Base-by-base conservation (phyloP, 2,113 vertebrate genomes). In the Spilogale gracilis region DNA sequence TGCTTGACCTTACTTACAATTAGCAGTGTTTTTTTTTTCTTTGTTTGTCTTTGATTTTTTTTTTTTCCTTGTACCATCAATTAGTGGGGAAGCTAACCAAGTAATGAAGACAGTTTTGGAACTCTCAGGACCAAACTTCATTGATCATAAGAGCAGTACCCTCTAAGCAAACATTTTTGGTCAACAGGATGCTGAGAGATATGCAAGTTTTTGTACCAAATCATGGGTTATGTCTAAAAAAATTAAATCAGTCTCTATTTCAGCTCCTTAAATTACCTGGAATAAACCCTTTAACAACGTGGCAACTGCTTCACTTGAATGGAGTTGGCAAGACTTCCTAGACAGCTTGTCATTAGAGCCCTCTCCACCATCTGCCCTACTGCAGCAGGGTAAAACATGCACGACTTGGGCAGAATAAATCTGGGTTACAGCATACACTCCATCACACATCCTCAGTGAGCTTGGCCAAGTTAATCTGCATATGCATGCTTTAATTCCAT, bases 181-280 rank as follows among this genome's bases (percentile, higher is more conserved):
- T 48, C 61, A 96, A 80, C 6, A 91, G 10, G 48, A 9, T 61
- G 32, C 10, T 78, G 4, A 82, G 43, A 86, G 74, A 3, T 52
- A 65, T 32, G 3, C 3, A 94, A 32, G 8, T 45, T 61, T 73
- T 67, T 79, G 4, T 69, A 50, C 5, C 10, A 63, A 94, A 69
- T 17, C 18, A 83, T 16, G 82, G 48, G 30, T 58, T 87, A 80
- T 21, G 9, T 27, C 71, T 81, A 20, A 30, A 91, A 87, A 74
- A 94, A 84, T 58, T 52, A 54, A 74, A 84, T 30, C 9, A 58
- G n/a, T 3, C 67, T 83, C 50, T 16, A 45, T 69, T 95, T 93
- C 86, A 91, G 78, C 63, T 60, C 25, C 85, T 91, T 58, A 81
- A 96, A 95, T 96, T 91, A 95, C 81, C 82, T 93, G n/a, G 27